Conservation (phyloP, 1,140 invertebrate species). For the Leptopilina boulardi region DNA sequence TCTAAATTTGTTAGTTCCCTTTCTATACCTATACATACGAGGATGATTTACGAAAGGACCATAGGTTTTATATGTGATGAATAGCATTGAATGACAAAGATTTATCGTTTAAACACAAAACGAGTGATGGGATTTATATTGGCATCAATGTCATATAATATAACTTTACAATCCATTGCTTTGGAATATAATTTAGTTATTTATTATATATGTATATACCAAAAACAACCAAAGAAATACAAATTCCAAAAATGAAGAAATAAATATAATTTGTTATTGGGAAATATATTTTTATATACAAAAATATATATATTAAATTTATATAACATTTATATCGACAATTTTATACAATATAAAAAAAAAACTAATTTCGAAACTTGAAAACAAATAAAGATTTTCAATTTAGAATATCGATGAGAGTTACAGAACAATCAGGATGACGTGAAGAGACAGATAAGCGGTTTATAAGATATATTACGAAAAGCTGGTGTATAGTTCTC, state of each 20-base stretch:
- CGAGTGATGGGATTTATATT: background rate
- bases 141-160: too few species aligned
- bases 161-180: too few species aligned
- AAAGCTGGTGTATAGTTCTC: background rate
- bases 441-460: background rate
- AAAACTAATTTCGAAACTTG: background rate
- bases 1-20: background rate
- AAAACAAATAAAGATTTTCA: background rate
- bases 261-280: too few species aligned
- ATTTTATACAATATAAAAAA: background rate
- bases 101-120: slow-evolving; percentile 7
- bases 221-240: too few species aligned
- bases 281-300: too few species aligned
- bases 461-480: slow-evolving; percentile 1
- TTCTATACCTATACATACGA: too few species aligned
- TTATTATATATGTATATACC: too few species aligned
- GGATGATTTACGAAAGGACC: slow-evolving; percentile 1
- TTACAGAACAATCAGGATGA: background rate
- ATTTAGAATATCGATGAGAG: background rate
- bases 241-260: too few species aligned
- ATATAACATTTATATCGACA: too few species aligned
- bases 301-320: too few species aligned
- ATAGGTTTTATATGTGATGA: background rate
- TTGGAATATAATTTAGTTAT: background rate
- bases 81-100: background rate